Conservation (phyloP, 2,888 invertebrate genomes). For the Lapara coniferarum region DNA sequence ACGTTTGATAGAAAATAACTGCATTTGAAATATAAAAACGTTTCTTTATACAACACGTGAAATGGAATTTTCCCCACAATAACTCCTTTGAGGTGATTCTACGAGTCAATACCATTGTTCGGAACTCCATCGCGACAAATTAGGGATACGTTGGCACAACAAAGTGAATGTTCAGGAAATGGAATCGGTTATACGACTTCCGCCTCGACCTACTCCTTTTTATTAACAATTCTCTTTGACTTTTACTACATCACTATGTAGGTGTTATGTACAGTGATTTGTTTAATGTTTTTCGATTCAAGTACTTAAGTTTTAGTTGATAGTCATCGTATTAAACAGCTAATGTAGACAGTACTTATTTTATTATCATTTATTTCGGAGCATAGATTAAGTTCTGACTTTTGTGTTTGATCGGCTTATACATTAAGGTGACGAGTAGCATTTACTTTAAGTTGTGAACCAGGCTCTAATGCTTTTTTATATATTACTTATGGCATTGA, state of each 20-base stretch:
- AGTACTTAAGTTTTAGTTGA: no score
- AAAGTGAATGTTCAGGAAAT: slow-evolving; percentile 57
- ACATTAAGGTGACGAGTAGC: no score
- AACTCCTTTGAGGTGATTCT: slow-evolving; percentile 18
- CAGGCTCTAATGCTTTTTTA: no score
- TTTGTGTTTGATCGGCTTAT: no score
- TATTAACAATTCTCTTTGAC: slow-evolving; percentile 19
- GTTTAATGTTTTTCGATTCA: no score
- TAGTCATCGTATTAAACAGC: no score
- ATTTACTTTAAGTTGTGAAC: no score
- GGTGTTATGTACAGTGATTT: no score
- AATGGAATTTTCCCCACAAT: slow-evolving; percentile 15
- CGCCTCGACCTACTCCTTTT: slow-evolving; percentile 38
- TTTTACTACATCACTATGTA: neutral
- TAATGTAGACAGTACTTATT: no score
- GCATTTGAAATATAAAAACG: neutral
- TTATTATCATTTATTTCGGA: no score
- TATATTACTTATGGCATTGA: no score
- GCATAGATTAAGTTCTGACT: no score
- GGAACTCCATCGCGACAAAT: slow-evolving; percentile 54
- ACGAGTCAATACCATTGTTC: slow-evolving; percentile 36
- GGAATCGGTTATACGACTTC: slow-evolving; percentile 62
- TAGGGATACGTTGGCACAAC: slow-evolving; percentile 51
- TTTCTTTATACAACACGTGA: neutral
- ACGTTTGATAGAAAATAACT: neutral